phyloP scores from a whole-genome alignment of 2,888 invertebrate genomes.

The Cordylochernes scorpioides region DNA sequence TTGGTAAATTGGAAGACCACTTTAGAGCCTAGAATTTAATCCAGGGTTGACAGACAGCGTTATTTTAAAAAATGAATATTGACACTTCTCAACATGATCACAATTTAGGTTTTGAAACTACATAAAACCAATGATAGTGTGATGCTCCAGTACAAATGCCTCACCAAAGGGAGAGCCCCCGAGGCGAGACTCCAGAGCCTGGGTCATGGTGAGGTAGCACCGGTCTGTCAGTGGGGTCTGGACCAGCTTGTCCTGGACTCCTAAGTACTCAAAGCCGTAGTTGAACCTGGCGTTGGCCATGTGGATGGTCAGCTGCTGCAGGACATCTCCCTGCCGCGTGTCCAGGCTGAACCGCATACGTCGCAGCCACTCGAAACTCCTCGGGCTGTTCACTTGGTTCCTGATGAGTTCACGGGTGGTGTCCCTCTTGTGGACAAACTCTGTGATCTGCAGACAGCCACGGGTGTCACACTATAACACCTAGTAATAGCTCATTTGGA shows the following conservation, averaged over 20 bases:
- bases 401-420: slow-evolving; percentile 70
- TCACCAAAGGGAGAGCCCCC: slow-evolving; percentile 97
- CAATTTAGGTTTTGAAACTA: no score
- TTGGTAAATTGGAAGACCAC: no score
- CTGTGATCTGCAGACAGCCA: slow-evolving; percentile 70
- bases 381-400: slow-evolving; percentile 55
- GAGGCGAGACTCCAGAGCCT: slow-evolving; percentile 78
- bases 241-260: slow-evolving; percentile 84
- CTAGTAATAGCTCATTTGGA: no score
- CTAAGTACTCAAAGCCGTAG: slow-evolving; percentile 98
- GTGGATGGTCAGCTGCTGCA: slow-evolving; percentile 86
- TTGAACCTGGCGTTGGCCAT: slow-evolving; percentile 84
- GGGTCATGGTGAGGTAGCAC: slow-evolving; percentile 98
- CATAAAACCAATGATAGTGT: no score
- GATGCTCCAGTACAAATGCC: no score
- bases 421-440: slow-evolving; percentile 95
- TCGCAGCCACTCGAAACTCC: slow-evolving; percentile 89
- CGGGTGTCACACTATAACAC: no score
- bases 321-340: slow-evolving; percentile 71
- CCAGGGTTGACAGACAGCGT: no score
- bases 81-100: no score
- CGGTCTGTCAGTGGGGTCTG: slow-evolving; percentile 96
- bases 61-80: no score
- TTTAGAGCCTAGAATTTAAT: no score
- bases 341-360: slow-evolving; percentile 99